Conservation (phyloP, 1,140 invertebrate species). For the Geopemphigus sp. region DNA sequence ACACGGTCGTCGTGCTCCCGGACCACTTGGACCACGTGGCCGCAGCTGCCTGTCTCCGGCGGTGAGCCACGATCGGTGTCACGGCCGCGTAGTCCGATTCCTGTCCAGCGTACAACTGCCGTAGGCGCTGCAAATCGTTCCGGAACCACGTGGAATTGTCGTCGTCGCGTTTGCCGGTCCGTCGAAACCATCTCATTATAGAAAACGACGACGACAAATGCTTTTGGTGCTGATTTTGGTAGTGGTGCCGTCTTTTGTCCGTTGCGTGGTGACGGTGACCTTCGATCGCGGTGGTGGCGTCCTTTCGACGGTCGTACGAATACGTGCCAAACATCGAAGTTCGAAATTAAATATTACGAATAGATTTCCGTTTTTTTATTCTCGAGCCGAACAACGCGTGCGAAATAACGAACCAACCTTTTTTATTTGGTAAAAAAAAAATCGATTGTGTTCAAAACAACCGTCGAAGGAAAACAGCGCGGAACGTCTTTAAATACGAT, state of each 20-base stretch:
- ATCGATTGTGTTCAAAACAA: not conserved
- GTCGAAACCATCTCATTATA: conserved; percentile 25
- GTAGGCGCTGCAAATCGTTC: conserved; percentile 23
- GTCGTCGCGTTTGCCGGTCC: not conserved
- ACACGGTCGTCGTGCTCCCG: conserved; percentile 43
- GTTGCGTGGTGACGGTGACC: not conserved
- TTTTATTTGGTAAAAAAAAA: not conserved
- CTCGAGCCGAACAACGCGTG: too few species aligned
- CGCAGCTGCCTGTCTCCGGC: not conserved
- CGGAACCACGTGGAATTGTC: conserved; percentile 25
- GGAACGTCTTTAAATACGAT: too few species aligned
- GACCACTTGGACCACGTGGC: conserved; percentile 9
- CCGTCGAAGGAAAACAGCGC: too few species aligned
- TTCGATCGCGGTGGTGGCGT: too few species aligned
- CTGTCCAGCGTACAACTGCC: conserved; percentile 13
- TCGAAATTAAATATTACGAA: too few species aligned
- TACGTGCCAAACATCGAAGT: not conserved
- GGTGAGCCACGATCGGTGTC: not conserved
- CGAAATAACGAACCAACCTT: not conserved
- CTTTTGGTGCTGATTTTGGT: not conserved
- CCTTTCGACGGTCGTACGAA: not conserved
- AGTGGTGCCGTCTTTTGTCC: not conserved
- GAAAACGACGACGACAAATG: conserved; percentile 12
- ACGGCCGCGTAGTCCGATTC: conserved; percentile 24
- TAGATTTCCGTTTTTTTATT: too few species aligned